These are phyloP conservation scores for Scytalopus superciliaris DNA, from an alignment of 2,113 vertebrate species.

Conservation along the genomic window DNA sequence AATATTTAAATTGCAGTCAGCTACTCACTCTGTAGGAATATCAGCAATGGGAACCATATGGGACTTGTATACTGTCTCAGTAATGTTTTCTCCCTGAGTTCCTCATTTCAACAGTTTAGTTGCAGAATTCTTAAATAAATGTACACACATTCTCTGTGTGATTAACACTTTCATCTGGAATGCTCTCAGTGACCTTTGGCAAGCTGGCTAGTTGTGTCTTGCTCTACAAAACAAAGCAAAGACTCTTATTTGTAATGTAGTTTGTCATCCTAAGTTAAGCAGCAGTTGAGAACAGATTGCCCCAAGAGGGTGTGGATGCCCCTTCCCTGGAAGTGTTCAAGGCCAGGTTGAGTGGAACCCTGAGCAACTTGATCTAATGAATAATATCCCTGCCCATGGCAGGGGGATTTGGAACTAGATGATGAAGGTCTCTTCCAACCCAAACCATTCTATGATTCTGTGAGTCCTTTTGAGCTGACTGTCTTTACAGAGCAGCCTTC, in stretches of 20 bases:
- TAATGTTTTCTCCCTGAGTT: neutral
- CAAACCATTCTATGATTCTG: neutral
- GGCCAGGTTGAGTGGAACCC: neutral
- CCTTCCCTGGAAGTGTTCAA: neutral
- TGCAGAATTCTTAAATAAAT: neutral
- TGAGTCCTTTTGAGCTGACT: neutral
- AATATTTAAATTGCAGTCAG: neutral
- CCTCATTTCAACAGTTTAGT: neutral
- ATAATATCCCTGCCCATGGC: neutral
- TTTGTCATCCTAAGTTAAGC: neutral
- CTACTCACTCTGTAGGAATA: neutral
- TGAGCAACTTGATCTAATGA: neutral
- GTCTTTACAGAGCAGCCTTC: neutral
- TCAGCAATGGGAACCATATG: neutral
- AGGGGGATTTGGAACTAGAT: neutral
- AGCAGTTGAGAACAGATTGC: neutral
- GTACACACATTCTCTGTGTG: neutral
- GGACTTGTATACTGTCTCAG: neutral
- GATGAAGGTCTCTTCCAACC: neutral
- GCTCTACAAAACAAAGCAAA: neutral
- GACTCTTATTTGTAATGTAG: neutral
- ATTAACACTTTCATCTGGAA: neutral
- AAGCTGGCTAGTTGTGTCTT: neutral
- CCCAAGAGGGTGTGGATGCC: neutral
- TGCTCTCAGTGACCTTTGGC: neutral